Evolutionary conservation across 2,888 invertebrate species (phyloP).

Genomic region (Melipona beecheii): DNA sequence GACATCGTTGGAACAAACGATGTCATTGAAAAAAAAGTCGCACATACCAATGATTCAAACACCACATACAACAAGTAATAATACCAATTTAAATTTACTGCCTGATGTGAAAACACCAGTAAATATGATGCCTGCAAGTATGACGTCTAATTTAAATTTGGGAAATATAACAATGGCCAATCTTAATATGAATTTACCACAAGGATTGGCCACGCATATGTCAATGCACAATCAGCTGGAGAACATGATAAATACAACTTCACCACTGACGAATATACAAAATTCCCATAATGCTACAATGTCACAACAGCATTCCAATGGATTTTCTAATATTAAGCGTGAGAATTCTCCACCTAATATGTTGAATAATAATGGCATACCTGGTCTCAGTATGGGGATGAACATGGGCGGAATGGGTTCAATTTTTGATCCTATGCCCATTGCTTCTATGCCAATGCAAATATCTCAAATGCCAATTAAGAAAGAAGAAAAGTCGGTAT

Average conservation of each 20-base stretch:
- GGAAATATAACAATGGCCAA: constrained; percentile 79
- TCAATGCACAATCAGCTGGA: constrained; percentile 81
- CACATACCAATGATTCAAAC: constrained; percentile 75
- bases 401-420: constrained; percentile 86
- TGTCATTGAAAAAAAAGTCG: constrained; percentile 74
- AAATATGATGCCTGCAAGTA: constrained; percentile 77
- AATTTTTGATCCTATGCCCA: constrained; percentile 88
- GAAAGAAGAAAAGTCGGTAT: constrained; percentile 87
- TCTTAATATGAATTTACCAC: constrained; percentile 76
- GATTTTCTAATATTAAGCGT: constrained; percentile 84
- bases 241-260: constrained; percentile 77
- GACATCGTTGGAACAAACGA: constrained; percentile 76
- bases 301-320: constrained; percentile 83
- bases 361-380: constrained; percentile 85
- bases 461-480: constrained; percentile 85
- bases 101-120: constrained; percentile 78
- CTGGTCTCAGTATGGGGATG: constrained; percentile 84
- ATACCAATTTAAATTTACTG: constrained; percentile 76
- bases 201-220: constrained; percentile 76
- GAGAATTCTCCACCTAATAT: constrained; percentile 83
- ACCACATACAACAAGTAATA: constrained; percentile 72
- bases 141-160: constrained; percentile 78
- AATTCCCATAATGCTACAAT: constrained; percentile 79
- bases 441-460: constrained; percentile 81
- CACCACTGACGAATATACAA: constrained; percentile 75